A percentile compares a stretch with the other conserved stretches of the same genome.
These are phyloP conservation scores for Prunella fulvescens DNA, from an alignment of 2,113 vertebrate genomes.

Conservation along the genomic window DNA sequence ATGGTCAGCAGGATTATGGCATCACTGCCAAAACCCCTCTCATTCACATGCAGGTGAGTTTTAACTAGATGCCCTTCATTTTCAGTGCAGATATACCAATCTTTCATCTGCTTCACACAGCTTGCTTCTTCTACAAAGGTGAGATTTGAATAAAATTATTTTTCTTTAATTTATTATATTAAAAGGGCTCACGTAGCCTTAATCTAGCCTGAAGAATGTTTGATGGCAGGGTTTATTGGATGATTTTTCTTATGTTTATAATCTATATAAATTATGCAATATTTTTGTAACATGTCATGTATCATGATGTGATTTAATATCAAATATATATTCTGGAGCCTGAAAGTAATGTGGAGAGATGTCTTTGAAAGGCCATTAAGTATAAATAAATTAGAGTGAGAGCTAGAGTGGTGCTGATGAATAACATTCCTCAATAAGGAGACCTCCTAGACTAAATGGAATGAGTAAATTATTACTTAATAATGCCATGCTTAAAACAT, in stretches of 20 bases:
- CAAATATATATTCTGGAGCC: conserved; percentile 21
- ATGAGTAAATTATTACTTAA: conserved; percentile 48
- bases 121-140: neutral
- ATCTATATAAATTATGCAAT: conserved; percentile 42
- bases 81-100: neutral
- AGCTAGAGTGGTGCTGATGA: conserved; percentile 27
- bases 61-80: neutral
- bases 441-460: neutral
- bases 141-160: neutral
- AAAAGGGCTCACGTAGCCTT: neutral
- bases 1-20: neutral
- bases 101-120: neutral
- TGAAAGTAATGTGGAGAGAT: conserved; percentile 43
- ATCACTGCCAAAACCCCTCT: neutral
- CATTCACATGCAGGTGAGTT: neutral
- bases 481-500: conserved; percentile 38
- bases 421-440: conserved; percentile 18
- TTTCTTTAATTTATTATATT: conserved; percentile 7
- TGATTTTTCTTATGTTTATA: conserved; percentile 31
- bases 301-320: conserved; percentile 48
- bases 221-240: neutral
- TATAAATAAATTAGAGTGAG: conserved; percentile 48
- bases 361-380: conserved; percentile 49
- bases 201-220: neutral
- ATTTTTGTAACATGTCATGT: conserved; percentile 29